Evolutionary conservation across 2,888 invertebrate genomes (phyloP).

Genomic region (Trisateles emortualis): DNA sequence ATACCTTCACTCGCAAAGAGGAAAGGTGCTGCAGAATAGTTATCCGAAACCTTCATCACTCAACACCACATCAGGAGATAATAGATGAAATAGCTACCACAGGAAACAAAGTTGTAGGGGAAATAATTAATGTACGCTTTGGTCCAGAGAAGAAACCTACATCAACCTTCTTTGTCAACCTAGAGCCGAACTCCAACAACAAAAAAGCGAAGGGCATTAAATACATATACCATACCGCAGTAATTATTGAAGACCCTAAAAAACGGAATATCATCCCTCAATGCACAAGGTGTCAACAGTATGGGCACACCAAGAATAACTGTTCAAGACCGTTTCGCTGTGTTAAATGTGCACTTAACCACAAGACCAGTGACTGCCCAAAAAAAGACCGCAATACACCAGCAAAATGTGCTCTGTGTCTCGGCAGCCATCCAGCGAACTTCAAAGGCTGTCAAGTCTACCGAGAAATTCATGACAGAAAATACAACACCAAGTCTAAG

Average conservation of each 20-base stretch:
- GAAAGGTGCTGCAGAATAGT: not conserved
- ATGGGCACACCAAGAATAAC: no score
- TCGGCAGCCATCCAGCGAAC: no score
- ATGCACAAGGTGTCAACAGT: not conserved
- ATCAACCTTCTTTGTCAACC: not conserved
- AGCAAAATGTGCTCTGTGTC: not conserved
- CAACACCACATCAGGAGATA: not conserved
- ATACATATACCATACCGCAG: not conserved
- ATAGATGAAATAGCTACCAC: not conserved
- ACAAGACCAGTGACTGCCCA: no score
- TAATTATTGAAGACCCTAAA: not conserved
- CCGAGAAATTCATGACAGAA: not conserved
- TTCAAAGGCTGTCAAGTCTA: not conserved
- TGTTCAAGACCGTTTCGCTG: no score
- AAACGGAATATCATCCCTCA: not conserved
- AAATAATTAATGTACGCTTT: not conserved
- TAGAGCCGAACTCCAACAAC: not conserved
- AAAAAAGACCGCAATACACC: not conserved
- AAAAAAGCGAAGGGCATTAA: not conserved
- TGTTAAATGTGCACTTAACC: no score
- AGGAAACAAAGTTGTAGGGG: not conserved
- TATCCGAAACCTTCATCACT: not conserved
- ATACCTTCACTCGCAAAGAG: not conserved
- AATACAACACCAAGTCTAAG: not conserved
- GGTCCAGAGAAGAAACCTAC: not conserved